A percentile compares a stretch with the other conserved stretches of the same genome.
These are phyloP conservation scores for Tinea pellionella DNA, from an alignment of 2,888 invertebrate species.

Conservation along the genomic window DNA sequence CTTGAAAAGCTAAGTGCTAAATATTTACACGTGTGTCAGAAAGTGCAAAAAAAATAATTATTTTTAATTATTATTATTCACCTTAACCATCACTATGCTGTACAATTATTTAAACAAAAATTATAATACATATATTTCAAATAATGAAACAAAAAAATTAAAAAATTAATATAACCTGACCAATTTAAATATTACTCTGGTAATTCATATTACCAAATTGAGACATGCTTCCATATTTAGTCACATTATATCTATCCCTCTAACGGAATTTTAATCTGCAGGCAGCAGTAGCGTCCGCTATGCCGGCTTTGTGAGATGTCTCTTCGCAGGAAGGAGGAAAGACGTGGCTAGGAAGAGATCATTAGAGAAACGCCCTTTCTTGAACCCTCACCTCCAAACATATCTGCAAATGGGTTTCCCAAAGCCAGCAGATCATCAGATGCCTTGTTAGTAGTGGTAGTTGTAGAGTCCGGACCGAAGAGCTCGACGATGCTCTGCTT, in stretches of 20 bases:
- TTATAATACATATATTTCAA: neutral
- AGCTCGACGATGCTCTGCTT: conserved; percentile 77
- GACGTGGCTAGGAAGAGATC: too few relatives aligned
- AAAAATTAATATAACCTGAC: neutral
- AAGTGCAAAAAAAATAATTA: neutral
- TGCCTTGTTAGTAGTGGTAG: conserved; percentile 69
- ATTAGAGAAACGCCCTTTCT: too few relatives aligned
- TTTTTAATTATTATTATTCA: neutral
- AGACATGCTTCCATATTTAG: too few relatives aligned
- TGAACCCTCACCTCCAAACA: conserved; percentile 70
- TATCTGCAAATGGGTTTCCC: conserved; percentile 92
- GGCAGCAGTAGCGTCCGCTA: too few relatives aligned
- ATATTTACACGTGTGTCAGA: neutral
- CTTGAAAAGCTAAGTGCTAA: neutral
- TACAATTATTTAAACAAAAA: neutral
- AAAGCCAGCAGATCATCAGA: conserved; percentile 90
- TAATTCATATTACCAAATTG: too few relatives aligned
- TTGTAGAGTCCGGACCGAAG: conserved; percentile 70
- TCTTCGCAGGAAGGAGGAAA: too few relatives aligned
- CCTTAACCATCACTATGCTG: too few relatives aligned
- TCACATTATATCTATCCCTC: too few relatives aligned
- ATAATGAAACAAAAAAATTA: neutral
- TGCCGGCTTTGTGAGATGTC: too few relatives aligned
- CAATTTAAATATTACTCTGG: too few relatives aligned
- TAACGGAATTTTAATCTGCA: too few relatives aligned